Evolutionary conservation across 2,113 vertebrate genomes (phyloP).

Genomic region (Dipodomys spectabilis): DNA sequence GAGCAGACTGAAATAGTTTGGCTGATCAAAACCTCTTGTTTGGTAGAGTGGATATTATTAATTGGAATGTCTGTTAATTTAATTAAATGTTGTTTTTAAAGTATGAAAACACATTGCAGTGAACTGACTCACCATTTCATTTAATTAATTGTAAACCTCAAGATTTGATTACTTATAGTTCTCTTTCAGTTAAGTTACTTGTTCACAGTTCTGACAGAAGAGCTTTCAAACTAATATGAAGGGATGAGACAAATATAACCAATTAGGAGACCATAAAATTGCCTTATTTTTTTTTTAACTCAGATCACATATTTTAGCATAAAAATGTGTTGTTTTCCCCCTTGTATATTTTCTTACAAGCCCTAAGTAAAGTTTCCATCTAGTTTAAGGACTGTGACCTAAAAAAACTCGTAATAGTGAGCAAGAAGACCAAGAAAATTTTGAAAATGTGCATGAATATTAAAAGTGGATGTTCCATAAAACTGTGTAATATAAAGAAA

Average conservation of each 20-base stretch:
- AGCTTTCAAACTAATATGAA: constrained; percentile 82
- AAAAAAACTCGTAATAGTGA: neutral
- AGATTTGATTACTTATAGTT: constrained; percentile 83
- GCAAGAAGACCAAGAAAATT: neutral
- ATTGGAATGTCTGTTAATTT: constrained; percentile 84
- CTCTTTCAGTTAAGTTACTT: constrained; percentile 85
- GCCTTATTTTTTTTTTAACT: constrained; percentile 23
- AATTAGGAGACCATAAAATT: constrained; percentile 72
- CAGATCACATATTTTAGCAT: neutral
- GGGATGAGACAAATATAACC: constrained; percentile 65
- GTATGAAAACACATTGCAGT: constrained; percentile 79
- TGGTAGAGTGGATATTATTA: constrained; percentile 81
- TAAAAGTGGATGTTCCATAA: neutral
- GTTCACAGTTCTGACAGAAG: constrained; percentile 84
- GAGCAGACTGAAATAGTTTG: constrained; percentile 73
- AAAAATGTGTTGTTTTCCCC: neutral
- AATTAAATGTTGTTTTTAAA: constrained; percentile 85
- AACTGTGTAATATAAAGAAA: neutral
- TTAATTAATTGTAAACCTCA: constrained; percentile 85
- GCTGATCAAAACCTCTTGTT: constrained; percentile 75
- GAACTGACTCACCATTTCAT: constrained; percentile 81
- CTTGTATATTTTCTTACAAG: neutral
- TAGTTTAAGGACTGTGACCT: neutral
- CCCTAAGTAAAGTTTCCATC: neutral
- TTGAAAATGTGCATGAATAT: neutral